These are phyloP conservation scores for Ophiothrix spiculata DNA, from an alignment of 35 echinoderm and acorn worm genomes.

Conservation along the genomic window DNA sequence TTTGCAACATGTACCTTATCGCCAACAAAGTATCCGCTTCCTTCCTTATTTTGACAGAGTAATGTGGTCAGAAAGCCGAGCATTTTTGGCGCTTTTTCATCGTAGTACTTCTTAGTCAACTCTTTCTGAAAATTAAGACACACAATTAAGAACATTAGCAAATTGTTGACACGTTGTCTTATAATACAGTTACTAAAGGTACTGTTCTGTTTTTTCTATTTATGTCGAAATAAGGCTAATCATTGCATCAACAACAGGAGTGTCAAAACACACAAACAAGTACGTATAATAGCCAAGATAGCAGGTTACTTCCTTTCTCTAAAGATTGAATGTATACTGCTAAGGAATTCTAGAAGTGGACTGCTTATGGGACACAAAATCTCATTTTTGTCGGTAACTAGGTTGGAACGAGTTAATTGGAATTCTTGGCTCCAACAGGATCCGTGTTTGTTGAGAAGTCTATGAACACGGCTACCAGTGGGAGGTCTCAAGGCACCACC, in stretches of 20 bases:
- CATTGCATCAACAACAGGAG: neutral
- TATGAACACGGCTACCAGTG: too few relatives aligned
- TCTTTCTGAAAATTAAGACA: neutral
- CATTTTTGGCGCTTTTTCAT: neutral
- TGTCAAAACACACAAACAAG: neutral
- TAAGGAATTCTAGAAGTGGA: too few relatives aligned
- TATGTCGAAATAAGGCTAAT: neutral
- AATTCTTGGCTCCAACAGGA: too few relatives aligned
- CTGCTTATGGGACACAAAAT: too few relatives aligned
- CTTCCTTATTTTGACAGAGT: neutral
- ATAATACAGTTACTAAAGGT: neutral
- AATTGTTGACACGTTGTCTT: neutral
- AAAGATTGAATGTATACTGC: too few relatives aligned
- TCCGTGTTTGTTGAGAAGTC: too few relatives aligned
- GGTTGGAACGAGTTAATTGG: too few relatives aligned
- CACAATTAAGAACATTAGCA: neutral
- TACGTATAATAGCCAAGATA: too few relatives aligned
- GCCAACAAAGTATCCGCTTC: neutral
- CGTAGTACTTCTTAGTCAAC: neutral
- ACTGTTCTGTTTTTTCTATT: neutral
- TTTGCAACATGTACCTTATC: neutral
- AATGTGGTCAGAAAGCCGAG: neutral
- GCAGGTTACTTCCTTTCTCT: too few relatives aligned
- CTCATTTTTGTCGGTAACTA: too few relatives aligned
- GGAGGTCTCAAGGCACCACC: too few relatives aligned